A percentile compares a stretch with the other conserved stretches of the same genome.
These are phyloP conservation scores for Dreissena polymorpha DNA, from an alignment of 1,140 invertebrate genomes.

Conservation along the genomic window DNA sequence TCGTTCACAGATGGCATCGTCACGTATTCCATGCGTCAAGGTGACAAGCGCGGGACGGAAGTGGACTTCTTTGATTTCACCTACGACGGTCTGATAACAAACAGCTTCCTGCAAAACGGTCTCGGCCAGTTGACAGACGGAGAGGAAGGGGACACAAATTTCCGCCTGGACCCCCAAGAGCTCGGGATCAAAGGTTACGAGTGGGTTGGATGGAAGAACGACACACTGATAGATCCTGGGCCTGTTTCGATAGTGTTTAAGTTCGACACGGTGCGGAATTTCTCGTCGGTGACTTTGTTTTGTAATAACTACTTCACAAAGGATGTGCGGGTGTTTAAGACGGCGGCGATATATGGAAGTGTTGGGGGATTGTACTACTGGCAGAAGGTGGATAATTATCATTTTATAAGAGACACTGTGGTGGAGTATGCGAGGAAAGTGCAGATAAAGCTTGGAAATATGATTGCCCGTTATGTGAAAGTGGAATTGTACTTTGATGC, in stretches of 20 bases:
- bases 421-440: conserved; percentile 92
- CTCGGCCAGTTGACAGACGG: conserved; percentile 95
- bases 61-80: conserved; percentile 94
- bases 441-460: conserved; percentile 90
- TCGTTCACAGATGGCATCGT: conserved; percentile 86
- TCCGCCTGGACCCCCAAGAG: conserved; percentile 85
- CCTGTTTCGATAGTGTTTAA: conserved; percentile 85
- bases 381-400: conserved; percentile 86
- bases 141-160: conserved; percentile 85
- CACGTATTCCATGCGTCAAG: conserved; percentile 91
- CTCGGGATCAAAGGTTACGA: conserved; percentile 87
- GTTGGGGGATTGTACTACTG: conserved; percentile 88
- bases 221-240: conserved; percentile 81
- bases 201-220: conserved; percentile 96
- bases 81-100: conserved; percentile 91
- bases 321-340: conserved; percentile 84
- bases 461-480: conserved; percentile 90
- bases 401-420: conserved; percentile 90
- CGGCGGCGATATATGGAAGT: conserved; percentile 89
- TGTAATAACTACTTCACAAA: conserved; percentile 87
- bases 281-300: conserved; percentile 91
- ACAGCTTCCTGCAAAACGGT: conserved; percentile 82
- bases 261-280: conserved; percentile 93
- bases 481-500: conserved; percentile 90
- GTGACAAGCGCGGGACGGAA: conserved; percentile 86